These are phyloP conservation scores for Hydractinia symbiolongicarpus DNA, from an alignment of 30 jellyfish, hydroid and myxozoan species.

Conservation along the genomic window DNA sequence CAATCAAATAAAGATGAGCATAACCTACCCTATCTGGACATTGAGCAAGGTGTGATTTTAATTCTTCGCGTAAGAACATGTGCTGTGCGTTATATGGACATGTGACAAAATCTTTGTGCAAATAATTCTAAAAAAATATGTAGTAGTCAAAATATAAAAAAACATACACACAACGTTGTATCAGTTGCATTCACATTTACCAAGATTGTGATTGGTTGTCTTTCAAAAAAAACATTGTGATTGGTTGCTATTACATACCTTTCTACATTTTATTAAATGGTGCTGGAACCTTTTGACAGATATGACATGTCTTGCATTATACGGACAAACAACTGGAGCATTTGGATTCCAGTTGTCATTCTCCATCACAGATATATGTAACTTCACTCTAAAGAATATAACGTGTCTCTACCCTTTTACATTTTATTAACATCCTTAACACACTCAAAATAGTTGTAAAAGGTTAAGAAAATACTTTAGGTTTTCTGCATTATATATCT, in stretches of 20 bases:
- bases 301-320: constrained; percentile 46
- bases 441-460: too few species aligned
- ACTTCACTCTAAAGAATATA: too few species aligned
- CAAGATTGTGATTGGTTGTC: background rate
- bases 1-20: background rate
- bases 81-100: constrained; percentile 75
- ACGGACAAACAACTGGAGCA: constrained; percentile 53
- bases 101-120: constrained; percentile 46
- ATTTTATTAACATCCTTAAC: too few species aligned
- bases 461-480: too few species aligned
- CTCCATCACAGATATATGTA: background rate
- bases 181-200: too few species aligned
- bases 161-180: too few species aligned
- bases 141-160: too few species aligned
- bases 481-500: too few species aligned
- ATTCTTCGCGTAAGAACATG: constrained; percentile 30
- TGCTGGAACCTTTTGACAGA: constrained; percentile 47
- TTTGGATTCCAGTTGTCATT: constrained; percentile 70
- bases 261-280: constrained; percentile 61
- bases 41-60: constrained; percentile 35
- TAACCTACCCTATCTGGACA: constrained; percentile 60
- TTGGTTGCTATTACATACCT: constrained; percentile 26
- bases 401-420: too few species aligned
- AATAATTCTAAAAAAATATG: constrained; percentile 44
- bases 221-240: background rate